Base-by-base conservation (phyloP, 2,888 invertebrate genomes). In the Dicyrtomina minuta region DNA sequence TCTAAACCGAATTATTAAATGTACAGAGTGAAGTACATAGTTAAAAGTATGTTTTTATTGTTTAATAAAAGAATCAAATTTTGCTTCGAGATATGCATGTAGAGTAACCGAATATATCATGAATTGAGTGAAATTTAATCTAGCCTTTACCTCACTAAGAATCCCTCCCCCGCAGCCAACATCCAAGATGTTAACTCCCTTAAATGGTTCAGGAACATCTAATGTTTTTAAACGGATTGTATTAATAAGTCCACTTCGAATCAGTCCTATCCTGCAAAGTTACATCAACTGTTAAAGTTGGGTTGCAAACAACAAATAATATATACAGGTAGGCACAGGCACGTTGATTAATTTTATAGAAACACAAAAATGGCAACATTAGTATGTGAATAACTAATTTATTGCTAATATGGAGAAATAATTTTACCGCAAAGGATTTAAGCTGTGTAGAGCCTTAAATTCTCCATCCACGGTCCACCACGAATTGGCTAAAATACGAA, bases 81-180 rank as follows among this genome's bases (percentile, higher is more conserved):
- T n/a, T n/a, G n/a, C n/a, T n/a, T n/a, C n/a, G n/a, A n/a, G n/a
- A n/a, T n/a, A n/a, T n/a, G n/a, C n/a, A n/a, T n/a, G n/a, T n/a
- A n/a, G n/a, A n/a, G n/a, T n/a, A n/a, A n/a, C n/a, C n/a, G n/a
- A 6, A 12, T 56, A 22, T 56, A 12, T 56, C 17, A 56, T 12
- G 24, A 22, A 24, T 56, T 56, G 8, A 12, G 12, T 56, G 24
- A 22, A 33, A n/a, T 39, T 27, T 12, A n/a, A 12, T 59, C 26
- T 17, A 33, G 17, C 3, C 4, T 44, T 55, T 56, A 74, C 76
- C 55, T 77, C 77, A n/a, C 71, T 67, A 12, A 78, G 49, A 44
- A 78, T 68, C 27, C 78, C 78, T 49, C 78, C 78, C 6, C 78
- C 78, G 66, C 77, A 77, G 0, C 78, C 78, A 51, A 78, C 55